Conservation (phyloP, 1,140 invertebrate genomes). For the Drosophila kurseongensis region DNA sequence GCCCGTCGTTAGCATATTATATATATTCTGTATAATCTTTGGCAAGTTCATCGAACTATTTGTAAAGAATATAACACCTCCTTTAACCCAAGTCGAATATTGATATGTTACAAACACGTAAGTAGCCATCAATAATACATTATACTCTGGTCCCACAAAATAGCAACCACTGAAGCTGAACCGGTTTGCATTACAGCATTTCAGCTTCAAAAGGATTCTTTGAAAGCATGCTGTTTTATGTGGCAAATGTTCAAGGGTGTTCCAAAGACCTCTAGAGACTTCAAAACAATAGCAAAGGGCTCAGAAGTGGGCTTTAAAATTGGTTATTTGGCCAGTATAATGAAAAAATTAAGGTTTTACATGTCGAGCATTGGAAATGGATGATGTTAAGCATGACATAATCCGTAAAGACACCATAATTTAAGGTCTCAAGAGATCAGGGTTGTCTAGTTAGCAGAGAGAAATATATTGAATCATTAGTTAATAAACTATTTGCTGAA, state of each 20-base stretch:
- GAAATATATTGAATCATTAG: not conserved
- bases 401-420: not conserved
- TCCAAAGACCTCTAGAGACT: conserved; percentile 8
- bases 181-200: conserved; percentile 23
- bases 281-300: not conserved
- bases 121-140: conserved; percentile 4
- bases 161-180: conserved; percentile 28
- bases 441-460: not conserved
- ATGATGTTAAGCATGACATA: not conserved
- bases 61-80: too few species aligned
- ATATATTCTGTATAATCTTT: too few species aligned
- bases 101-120: conserved; percentile 8
- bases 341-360: conserved; percentile 9
- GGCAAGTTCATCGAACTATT: too few species aligned
- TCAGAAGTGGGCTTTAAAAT: not conserved
- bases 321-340: conserved; percentile 6
- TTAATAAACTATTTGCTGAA: not conserved
- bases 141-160: conserved; percentile 8
- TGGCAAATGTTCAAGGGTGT: conserved; percentile 13
- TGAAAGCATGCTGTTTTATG: conserved; percentile 4
- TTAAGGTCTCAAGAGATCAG: not conserved
- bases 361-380: not conserved
- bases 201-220: conserved; percentile 3
- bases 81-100: not conserved
- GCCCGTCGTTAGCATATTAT: too few species aligned